A percentile compares a stretch with the other conserved stretches of the same genome.
Evolutionary conservation across 2,797 vertebrate species (phyloP).

Genomic region (Mus caroli): DNA sequence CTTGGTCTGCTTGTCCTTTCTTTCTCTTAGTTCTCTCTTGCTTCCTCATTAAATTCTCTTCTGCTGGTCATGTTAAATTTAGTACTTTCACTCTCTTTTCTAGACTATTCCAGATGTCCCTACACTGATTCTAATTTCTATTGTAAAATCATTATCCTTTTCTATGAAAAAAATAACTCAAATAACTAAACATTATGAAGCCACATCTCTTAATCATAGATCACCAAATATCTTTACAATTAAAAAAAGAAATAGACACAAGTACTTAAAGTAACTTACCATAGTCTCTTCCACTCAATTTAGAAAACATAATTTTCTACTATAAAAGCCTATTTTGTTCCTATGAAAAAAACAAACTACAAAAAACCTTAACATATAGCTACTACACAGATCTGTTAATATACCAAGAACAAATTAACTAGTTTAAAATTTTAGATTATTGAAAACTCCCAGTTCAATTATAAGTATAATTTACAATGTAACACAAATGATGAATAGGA

Average conservation of each 20-base stretch:
- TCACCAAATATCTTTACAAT: constrained; percentile 12
- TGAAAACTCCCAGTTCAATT: not conserved
- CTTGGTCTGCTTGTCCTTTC: not conserved
- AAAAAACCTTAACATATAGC: not conserved
- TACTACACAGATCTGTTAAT: not conserved
- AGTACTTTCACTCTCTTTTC: not conserved
- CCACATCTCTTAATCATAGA: not conserved
- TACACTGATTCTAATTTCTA: not conserved
- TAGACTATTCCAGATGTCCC: not conserved
- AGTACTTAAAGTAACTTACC: not conserved
- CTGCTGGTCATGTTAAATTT: not conserved
- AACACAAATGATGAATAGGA: not conserved
- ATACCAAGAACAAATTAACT: not conserved
- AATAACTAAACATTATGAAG: not conserved
- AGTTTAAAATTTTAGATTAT: not conserved
- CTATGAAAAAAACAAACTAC: not conserved
- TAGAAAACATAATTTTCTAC: not conserved
- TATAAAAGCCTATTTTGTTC: not conserved
- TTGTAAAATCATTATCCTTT: not conserved
- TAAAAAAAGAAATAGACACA: constrained; percentile 17
- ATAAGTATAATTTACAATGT: not conserved
- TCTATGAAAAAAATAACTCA: not conserved
- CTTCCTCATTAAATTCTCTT: not conserved
- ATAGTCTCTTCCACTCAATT: not conserved
- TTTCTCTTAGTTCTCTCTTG: not conserved